phyloP scores from a whole-genome alignment of 2,888 invertebrate genomes.

The Harmothoe impar region DNA sequence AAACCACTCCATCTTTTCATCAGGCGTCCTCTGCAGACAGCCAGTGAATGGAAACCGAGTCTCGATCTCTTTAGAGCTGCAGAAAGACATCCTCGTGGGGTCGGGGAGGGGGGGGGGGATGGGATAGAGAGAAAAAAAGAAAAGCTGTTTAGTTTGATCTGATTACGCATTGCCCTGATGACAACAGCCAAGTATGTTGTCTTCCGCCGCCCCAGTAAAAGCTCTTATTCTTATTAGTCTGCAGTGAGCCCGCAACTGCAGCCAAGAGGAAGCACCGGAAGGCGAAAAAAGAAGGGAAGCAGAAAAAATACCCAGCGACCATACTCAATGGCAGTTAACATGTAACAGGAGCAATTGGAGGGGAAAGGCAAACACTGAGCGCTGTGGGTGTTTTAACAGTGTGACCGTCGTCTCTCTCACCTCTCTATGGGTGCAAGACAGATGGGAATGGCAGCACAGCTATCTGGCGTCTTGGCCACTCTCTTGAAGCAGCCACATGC shows the following conservation, averaged over 20 bases:
- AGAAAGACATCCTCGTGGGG: background rate
- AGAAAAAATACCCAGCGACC: background rate
- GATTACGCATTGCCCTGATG: slow-evolving; percentile 43
- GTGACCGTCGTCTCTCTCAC: background rate
- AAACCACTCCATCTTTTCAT: slow-evolving; percentile 32
- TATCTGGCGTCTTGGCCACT: slow-evolving; percentile 6
- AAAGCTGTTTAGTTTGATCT: slow-evolving; percentile 54
- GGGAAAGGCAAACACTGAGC: slow-evolving; percentile 30
- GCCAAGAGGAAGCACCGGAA: slow-evolving; percentile 14
- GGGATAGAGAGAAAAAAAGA: background rate
- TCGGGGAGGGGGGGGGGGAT: too few species aligned
- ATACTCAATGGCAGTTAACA: slow-evolving; percentile 45
- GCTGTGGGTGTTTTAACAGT: background rate
- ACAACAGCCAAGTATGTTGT: slow-evolving; percentile 50
- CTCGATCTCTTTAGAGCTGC: background rate
- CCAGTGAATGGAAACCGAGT: background rate
- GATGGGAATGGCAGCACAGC: background rate
- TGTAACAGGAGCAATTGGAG: slow-evolving; percentile 29
- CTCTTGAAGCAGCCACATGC: background rate
- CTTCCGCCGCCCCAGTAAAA: background rate
- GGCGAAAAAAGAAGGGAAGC: background rate
- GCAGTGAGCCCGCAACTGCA: background rate
- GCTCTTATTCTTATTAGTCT: slow-evolving; percentile 34
- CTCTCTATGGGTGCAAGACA: background rate
- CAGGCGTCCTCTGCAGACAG: background rate